Percentiles rank a stretch among this genome's conserved stretches.
Conservation (phyloP, 2,113 vertebrate genomes). For the Cephalopterus ornatus region DNA sequence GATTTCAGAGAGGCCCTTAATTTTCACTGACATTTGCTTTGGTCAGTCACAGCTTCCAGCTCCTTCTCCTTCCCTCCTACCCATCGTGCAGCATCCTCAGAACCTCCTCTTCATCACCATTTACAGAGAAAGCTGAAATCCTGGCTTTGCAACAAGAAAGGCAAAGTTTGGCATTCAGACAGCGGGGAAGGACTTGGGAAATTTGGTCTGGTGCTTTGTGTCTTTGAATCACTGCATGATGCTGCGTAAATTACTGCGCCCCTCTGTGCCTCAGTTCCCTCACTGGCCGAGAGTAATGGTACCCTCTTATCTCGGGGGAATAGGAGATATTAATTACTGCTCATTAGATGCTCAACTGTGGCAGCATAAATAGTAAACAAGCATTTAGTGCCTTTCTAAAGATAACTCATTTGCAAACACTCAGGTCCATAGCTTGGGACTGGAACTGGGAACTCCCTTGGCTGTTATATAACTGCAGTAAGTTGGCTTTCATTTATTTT, state of each 20-base stretch:
- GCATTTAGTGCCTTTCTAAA: not conserved
- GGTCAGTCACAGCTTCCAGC: not conserved
- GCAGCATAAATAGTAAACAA: conserved; percentile 3
- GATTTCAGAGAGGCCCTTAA: not conserved
- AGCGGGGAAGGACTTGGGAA: not conserved
- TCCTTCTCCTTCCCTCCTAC: not conserved
- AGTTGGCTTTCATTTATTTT: not conserved
- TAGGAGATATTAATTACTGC: not conserved
- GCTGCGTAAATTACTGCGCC: not conserved
- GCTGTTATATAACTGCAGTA: not conserved
- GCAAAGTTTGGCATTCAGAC: not conserved
- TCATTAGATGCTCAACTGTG: not conserved
- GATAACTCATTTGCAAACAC: not conserved
- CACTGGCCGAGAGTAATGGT: fast-evolving
- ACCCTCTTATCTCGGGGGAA: not conserved
- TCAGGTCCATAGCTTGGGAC: not conserved
- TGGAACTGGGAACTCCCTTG: not conserved
- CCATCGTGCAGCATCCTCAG: fast-evolving
- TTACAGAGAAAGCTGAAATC: not conserved
- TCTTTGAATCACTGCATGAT: not conserved
- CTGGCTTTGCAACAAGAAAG: not conserved
- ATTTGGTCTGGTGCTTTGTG: not conserved
- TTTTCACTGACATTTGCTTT: conserved; percentile 27
- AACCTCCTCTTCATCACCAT: not conserved
- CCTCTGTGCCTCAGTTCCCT: not conserved